Evolutionary conservation across 2,797 vertebrate genomes (phyloP).

Genomic region (Graptemys geographica): DNA sequence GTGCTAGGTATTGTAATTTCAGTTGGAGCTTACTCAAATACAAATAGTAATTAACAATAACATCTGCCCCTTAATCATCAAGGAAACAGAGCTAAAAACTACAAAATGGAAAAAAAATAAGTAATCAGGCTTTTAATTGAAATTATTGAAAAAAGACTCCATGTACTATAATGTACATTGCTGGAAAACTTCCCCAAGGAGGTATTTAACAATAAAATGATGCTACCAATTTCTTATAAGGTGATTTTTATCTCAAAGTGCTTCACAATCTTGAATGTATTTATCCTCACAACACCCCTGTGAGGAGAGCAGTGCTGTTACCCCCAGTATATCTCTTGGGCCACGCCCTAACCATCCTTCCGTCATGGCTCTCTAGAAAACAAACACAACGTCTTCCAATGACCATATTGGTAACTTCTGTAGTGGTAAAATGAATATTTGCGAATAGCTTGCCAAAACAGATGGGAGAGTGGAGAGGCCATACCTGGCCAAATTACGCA

Average conservation of each 20-base stretch:
- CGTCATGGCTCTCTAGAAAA: neutral
- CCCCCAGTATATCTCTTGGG: neutral
- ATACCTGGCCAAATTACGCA: neutral
- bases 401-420: neutral
- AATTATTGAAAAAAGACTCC: neutral
- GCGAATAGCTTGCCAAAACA: neutral
- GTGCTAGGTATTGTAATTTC: conserved; percentile 9
- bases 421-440: neutral
- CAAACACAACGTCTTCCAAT: neutral
- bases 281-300: neutral
- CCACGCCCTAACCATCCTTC: neutral
- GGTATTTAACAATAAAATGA: neutral
- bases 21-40: neutral
- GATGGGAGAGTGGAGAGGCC: neutral
- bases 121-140: neutral
- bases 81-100: neutral
- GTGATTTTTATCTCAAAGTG: neutral
- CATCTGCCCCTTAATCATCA: conserved; percentile 17
- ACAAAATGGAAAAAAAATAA: neutral
- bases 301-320: neutral
- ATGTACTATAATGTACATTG: neutral
- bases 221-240: neutral
- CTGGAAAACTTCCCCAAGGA: neutral
- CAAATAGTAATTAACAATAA: neutral
- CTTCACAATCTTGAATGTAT: neutral